Conservation (phyloP, 2,888 invertebrate genomes). For the Drosophila leonis region DNA sequence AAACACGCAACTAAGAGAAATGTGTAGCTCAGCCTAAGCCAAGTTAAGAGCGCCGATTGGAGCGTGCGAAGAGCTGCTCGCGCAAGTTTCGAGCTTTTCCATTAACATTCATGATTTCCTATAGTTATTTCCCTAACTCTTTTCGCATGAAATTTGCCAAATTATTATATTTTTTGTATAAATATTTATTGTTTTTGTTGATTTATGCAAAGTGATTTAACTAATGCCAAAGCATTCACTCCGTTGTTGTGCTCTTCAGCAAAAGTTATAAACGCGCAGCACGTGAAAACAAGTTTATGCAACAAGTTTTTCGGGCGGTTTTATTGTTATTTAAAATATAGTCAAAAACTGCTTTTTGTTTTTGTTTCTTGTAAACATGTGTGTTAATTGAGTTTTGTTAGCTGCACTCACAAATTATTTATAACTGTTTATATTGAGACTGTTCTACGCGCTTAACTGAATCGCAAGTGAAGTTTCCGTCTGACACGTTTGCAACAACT, state of each 20-base stretch:
- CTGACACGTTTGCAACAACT: slow-evolving; percentile 62
- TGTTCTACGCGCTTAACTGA: slow-evolving; percentile 20
- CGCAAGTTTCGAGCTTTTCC: slow-evolving; percentile 34
- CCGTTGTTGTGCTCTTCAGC: slow-evolving; percentile 43
- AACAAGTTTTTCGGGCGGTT: slow-evolving; percentile 53
- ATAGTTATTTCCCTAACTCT: not conserved
- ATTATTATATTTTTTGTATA: slow-evolving; percentile 11
- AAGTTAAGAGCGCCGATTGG: slow-evolving; percentile 44
- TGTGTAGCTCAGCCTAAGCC: slow-evolving; percentile 13
- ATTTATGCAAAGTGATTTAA: slow-evolving; percentile 28
- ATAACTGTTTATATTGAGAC: not conserved
- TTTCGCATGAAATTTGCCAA: slow-evolving; percentile 48
- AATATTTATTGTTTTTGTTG: slow-evolving; percentile 26
- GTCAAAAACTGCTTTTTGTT: not conserved
- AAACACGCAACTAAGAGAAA: slow-evolving; percentile 39
- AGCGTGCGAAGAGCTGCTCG: slow-evolving; percentile 17
- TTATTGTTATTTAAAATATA: slow-evolving; percentile 26
- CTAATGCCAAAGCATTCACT: slow-evolving; percentile 34
- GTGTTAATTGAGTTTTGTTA: slow-evolving; percentile 10
- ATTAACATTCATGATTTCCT: slow-evolving; percentile 5
- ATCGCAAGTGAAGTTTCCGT: slow-evolving; percentile 47
- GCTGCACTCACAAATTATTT: slow-evolving; percentile 52
- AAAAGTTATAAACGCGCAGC: slow-evolving; percentile 37
- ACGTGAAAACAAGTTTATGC: slow-evolving; percentile 77
- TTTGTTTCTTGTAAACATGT: slow-evolving; percentile 1